Percentiles rank a stretch among this genome's conserved stretches.
Conservation (phyloP, 2,113 vertebrate genomes). For the Mesembrinibis cayennensis region DNA sequence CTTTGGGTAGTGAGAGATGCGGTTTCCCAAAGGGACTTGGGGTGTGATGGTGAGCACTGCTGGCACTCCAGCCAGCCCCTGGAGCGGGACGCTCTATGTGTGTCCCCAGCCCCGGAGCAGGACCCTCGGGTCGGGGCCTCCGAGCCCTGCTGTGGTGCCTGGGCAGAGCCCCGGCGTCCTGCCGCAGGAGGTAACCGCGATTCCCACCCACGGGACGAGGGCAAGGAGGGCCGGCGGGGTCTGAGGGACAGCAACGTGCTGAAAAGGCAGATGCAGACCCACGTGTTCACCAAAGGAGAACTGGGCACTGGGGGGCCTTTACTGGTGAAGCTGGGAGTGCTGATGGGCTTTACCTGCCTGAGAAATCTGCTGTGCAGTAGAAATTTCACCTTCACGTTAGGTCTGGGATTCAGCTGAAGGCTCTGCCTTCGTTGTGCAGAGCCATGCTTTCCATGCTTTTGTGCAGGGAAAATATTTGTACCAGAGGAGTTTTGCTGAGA, state of each 20-base stretch:
- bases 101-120: background rate
- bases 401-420: background rate
- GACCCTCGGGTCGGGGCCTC: background rate
- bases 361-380: background rate
- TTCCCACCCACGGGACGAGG: accelerated
- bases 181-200: accelerated
- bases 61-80: background rate
- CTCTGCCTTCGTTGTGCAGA: background rate
- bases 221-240: background rate
- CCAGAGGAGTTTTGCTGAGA: background rate
- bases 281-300: accelerated
- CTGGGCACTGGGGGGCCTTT: background rate
- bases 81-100: background rate
- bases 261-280: background rate
- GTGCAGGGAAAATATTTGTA: no score
- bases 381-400: accelerated
- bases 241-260: background rate
- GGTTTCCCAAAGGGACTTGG: background rate
- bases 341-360: background rate
- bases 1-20: background rate
- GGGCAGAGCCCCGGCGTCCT: background rate
- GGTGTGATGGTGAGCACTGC: background rate
- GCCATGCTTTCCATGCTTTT: accelerated
- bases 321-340: background rate
- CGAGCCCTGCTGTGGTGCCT: accelerated